Percentiles rank a stretch among this genome's conserved stretches.
Conservation (phyloP, 1,140 invertebrate genomes). For the Drosophila pseudoananassae region DNA sequence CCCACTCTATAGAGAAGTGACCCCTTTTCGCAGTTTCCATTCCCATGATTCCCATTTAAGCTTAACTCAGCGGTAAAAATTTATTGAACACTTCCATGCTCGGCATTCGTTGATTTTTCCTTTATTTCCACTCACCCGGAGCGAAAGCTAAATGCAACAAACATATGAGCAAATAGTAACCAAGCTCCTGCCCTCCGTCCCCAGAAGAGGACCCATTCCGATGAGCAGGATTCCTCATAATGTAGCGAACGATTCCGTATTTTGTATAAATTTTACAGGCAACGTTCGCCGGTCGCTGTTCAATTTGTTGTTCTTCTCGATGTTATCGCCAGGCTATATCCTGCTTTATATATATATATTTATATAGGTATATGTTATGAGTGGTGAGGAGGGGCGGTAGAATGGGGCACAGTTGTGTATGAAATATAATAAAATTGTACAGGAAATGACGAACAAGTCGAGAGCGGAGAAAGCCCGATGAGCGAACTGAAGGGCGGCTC, state of each 20-base stretch:
- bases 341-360: conserved; percentile 37
- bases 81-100: conserved; percentile 53
- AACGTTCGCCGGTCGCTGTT: conserved; percentile 22
- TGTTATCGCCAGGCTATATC: conserved; percentile 64
- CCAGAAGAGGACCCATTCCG: not conserved
- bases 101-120: conserved; percentile 48
- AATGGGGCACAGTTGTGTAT: conserved; percentile 56
- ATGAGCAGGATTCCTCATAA: conserved; percentile 55
- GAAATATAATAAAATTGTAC: conserved; percentile 83
- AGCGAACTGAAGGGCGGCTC: conserved; percentile 51
- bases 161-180: conserved; percentile 51
- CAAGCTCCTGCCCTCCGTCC: not conserved
- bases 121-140: conserved; percentile 42
- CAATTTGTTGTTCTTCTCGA: conserved; percentile 17
- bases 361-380: not conserved
- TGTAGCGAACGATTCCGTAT: conserved; percentile 59
- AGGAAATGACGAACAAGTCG: conserved; percentile 79
- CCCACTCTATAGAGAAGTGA: not conserved
- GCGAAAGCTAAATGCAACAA: conserved; percentile 46
- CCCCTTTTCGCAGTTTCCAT: conserved; percentile 23
- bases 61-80: conserved; percentile 55
- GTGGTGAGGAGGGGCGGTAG: not conserved
- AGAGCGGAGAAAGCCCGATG: conserved; percentile 41
- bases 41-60: conserved; percentile 43
- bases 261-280: conserved; percentile 52